Percentiles rank a stretch among this genome's conserved stretches.
phyloP scores from a whole-genome alignment of 2,797 vertebrate species.

The Microcaecilia unicolor region DNA sequence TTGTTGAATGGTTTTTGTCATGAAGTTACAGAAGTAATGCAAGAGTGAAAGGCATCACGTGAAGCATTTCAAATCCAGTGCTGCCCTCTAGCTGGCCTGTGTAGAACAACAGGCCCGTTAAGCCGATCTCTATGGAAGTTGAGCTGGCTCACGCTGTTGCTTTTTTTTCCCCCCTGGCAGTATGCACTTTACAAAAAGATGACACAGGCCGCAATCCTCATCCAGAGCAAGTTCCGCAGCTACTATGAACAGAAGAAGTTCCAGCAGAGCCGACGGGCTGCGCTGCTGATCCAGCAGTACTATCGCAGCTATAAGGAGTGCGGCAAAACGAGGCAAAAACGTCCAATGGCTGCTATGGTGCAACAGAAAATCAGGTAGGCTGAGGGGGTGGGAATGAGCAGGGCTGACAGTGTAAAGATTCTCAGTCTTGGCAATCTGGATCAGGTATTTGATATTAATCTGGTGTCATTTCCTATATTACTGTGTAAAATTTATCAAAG shows the following conservation, averaged over 20 bases:
- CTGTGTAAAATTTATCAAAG: too few relatives aligned
- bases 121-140: background rate
- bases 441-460: too few relatives aligned
- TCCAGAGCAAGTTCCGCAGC: constrained; percentile 99
- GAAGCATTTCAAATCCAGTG: too few relatives aligned
- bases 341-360: constrained; percentile 72
- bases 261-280: constrained; percentile 92
- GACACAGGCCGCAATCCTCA: constrained; percentile 99
- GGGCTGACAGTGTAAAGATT: too few relatives aligned
- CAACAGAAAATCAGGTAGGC: constrained; percentile 97
- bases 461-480: too few relatives aligned
- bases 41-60: too few relatives aligned
- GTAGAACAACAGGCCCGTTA: too few relatives aligned
- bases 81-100: too few relatives aligned
- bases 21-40: too few relatives aligned
- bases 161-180: constrained; percentile 49
- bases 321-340: constrained; percentile 77
- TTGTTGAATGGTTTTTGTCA: too few relatives aligned
- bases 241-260: constrained; percentile 97
- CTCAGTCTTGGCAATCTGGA: too few relatives aligned
- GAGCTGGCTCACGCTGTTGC: fast-evolving
- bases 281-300: constrained; percentile 95
- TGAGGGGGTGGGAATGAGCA: too few relatives aligned
- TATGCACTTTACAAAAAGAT: constrained; percentile 99
- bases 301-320: constrained; percentile 95